Evolutionary conservation across 2,888 invertebrate genomes (phyloP).

Genomic region (Limenitis camilla): DNA sequence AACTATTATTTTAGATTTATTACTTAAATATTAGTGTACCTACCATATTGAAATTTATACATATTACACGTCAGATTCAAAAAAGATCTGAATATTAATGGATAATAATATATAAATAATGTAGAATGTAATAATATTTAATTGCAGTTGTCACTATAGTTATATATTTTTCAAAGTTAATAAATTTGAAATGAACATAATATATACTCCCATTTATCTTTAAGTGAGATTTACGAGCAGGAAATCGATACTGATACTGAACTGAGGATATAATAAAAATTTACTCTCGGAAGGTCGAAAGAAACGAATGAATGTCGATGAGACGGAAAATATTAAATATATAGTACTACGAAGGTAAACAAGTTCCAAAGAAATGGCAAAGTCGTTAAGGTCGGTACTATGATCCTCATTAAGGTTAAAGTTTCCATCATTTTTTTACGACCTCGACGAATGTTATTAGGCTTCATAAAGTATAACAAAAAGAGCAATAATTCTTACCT

Average conservation of each 20-base stretch:
- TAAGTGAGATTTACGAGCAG: not conserved
- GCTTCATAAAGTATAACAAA: not conserved
- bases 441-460: not conserved
- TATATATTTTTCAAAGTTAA: no score
- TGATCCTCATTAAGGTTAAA: not conserved
- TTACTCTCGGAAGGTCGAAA: constrained; percentile 2
- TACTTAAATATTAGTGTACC: no score
- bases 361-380: constrained; percentile 12
- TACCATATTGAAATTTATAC: no score
- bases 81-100: no score
- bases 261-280: not conserved
- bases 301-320: constrained; percentile 5
- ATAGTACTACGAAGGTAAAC: constrained; percentile 16
- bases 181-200: no score
- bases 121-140: no score
- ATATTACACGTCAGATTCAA: no score
- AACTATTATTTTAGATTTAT: no score
- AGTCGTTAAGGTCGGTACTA: constrained; percentile 3
- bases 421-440: not conserved
- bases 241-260: not conserved
- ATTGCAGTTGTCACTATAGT: no score
- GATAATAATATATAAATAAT: no score
- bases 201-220: no score
- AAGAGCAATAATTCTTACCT: constrained; percentile 70
- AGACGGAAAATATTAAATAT: constrained; percentile 11